Evolutionary conservation across 2,113 vertebrate species (phyloP).

Genomic region (Dasyurus viverrinus): DNA sequence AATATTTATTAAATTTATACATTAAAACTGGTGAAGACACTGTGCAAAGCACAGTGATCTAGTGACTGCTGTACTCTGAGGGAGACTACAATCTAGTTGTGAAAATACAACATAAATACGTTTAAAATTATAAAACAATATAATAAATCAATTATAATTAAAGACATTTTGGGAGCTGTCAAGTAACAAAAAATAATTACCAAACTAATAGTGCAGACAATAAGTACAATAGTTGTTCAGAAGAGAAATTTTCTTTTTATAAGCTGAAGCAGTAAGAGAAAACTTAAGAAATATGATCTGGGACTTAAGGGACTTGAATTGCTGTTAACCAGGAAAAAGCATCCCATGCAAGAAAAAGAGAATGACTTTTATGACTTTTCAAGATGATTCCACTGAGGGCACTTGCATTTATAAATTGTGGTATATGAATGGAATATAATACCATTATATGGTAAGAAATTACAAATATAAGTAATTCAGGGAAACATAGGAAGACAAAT

Average conservation of each 20-base stretch:
- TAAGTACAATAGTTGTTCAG: slow-evolving; percentile 24
- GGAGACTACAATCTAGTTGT: not conserved
- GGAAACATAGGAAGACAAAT: not conserved
- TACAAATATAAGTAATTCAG: not conserved
- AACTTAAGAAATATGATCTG: not conserved
- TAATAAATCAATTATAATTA: not conserved
- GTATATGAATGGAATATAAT: not conserved
- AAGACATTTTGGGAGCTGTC: slow-evolving; percentile 14
- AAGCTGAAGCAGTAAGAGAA: not conserved
- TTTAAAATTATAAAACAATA: slow-evolving; percentile 44
- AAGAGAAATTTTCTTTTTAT: not conserved
- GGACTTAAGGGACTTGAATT: not conserved
- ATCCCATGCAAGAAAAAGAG: not conserved
- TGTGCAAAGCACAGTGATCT: not conserved
- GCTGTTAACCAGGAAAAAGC: not conserved
- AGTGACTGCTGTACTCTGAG: not conserved
- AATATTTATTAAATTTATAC: not conserved
- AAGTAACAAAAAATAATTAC: not conserved
- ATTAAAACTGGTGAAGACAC: not conserved
- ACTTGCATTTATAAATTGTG: not conserved
- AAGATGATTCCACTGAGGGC: not conserved
- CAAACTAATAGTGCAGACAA: slow-evolving; percentile 7
- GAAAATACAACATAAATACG: not conserved
- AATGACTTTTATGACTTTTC: not conserved
- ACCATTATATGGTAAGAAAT: not conserved